phyloP scores from a whole-genome alignment of 2,888 invertebrate species.

The Sacculina carcini region DNA sequence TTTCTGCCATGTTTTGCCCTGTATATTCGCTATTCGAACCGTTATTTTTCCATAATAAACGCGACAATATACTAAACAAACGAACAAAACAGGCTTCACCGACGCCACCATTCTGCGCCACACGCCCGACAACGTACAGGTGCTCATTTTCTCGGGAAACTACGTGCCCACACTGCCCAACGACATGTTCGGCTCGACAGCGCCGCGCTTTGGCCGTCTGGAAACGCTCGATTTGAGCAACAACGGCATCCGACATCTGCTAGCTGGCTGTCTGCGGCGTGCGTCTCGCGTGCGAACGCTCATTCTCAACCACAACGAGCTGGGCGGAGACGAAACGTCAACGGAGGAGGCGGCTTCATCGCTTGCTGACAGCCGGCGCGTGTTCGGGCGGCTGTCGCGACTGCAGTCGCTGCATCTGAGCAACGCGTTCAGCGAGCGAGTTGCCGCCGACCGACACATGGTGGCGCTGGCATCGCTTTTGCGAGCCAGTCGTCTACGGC shows the following conservation, averaged over 20 bases:
- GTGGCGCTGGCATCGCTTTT: conserved; percentile 14
- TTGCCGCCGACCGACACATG: conserved; percentile 15
- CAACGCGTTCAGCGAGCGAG: conserved; percentile 32
- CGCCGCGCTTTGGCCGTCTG: conserved; percentile 25
- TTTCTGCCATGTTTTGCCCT: not conserved
- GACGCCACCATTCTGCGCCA: conserved; percentile 30
- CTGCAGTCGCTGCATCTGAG: conserved; percentile 41
- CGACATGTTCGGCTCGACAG: conserved; percentile 38
- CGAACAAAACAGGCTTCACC: conserved; percentile 29
- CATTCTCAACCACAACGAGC: conserved; percentile 40
- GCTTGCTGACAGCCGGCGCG: conserved; percentile 21
- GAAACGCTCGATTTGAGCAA: conserved; percentile 42
- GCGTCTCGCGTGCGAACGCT: conserved; percentile 31
- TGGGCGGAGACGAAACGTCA: conserved; percentile 29
- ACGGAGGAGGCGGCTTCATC: no score
- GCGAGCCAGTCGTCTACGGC: conserved; percentile 17
- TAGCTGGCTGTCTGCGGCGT: conserved; percentile 40
- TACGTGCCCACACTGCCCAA: conserved; percentile 32
- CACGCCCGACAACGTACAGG: conserved; percentile 34
- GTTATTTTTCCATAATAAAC: not conserved
- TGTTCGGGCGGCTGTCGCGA: conserved; percentile 27
- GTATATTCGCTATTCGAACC: not conserved
- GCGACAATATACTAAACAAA: no score
- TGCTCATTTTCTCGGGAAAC: conserved; percentile 44
- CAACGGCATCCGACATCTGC: conserved; percentile 39